Base-by-base conservation (phyloP, 2,888 invertebrate genomes). In the Aleiodes alternator region DNA sequence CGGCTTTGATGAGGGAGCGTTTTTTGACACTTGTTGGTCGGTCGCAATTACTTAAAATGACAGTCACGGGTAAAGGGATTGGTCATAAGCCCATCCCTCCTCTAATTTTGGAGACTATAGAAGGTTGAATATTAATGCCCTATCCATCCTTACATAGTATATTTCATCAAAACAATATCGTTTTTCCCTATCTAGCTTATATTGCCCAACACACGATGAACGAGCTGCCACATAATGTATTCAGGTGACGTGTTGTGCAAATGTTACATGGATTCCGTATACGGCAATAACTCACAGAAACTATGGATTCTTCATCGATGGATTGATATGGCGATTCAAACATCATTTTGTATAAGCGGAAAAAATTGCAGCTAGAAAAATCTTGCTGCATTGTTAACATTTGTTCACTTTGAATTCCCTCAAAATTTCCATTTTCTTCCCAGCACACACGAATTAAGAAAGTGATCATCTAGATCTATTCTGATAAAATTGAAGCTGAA, bases 81-180 rank as follows among this genome's bases (percentile, higher is more conserved):
- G 51, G 51, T 14, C 7, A 2, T 12, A 51, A 48, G 11, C 48
- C 48, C 8, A 48, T 48, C 11, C 48, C 48, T 11, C 48, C 48
- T 1, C 7, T 11, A n/a, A 51, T 51, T 51, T 51, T 51, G 51
- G 14, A 11, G 6, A n/a, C 51, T 14, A 14, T 51, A 51, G 51
- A 51, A 51, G 51, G 51, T 51, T 51, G 51, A 11, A 51, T 51
- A 51, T 51, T 51, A 14, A 51, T n/a, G 12, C n/a, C 14, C 51
- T 51, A 12, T n/a, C 51, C 11, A 12, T 51, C 51, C 3, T n/a
- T n/a, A 51, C n/a, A 11, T 5, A 2, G 12, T 51, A 51, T 5
- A 6, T 51, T 14, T 14, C 2, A n/a, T n/a, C 14, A 5, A 51
- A 12, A 4, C 14, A n/a, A 11, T n/a, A 51, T 51, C 14, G 14